phyloP scores from a whole-genome alignment of 2,888 invertebrate genomes.

The Limnephilus marmoratus region DNA sequence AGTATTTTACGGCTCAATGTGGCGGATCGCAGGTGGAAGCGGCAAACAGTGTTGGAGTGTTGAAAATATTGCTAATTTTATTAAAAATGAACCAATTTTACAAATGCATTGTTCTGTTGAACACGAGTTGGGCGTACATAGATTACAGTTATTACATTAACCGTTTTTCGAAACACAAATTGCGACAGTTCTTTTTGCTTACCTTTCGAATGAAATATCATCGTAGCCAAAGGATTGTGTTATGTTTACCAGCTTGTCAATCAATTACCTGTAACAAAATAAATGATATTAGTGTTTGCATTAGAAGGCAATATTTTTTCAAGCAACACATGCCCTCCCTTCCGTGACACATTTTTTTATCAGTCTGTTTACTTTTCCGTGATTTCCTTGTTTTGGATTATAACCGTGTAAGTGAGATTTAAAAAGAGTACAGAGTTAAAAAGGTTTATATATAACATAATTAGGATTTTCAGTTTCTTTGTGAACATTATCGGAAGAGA shows the following conservation, averaged over 20 bases:
- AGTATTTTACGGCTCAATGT: not conserved
- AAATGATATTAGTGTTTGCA: not conserved
- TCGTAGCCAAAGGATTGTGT: not conserved
- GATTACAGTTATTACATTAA: not conserved
- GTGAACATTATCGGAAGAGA: too few species aligned
- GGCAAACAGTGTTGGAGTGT: not conserved
- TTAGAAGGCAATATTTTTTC: not conserved
- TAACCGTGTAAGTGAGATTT: too few species aligned
- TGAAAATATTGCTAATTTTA: not conserved
- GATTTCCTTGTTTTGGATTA: too few species aligned
- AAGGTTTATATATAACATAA: too few species aligned
- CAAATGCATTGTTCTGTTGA: not conserved
- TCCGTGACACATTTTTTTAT: too few species aligned
- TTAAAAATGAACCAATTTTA: not conserved
- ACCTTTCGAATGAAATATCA: not conserved
- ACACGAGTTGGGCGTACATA: not conserved
- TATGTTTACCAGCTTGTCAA: not conserved
- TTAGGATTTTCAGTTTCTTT: too few species aligned
- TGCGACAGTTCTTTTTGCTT: not conserved
- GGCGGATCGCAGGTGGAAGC: not conserved
- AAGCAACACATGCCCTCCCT: not conserved
- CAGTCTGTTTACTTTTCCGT: too few species aligned
- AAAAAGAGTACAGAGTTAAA: too few species aligned
- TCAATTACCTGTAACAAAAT: not conserved
- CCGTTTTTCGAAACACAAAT: not conserved